Percentiles rank a stretch among this genome's conserved stretches.
These are phyloP conservation scores for Cynoglossus semilaevis DNA, from an alignment of 2,113 vertebrate genomes.

Conservation along the genomic window DNA sequence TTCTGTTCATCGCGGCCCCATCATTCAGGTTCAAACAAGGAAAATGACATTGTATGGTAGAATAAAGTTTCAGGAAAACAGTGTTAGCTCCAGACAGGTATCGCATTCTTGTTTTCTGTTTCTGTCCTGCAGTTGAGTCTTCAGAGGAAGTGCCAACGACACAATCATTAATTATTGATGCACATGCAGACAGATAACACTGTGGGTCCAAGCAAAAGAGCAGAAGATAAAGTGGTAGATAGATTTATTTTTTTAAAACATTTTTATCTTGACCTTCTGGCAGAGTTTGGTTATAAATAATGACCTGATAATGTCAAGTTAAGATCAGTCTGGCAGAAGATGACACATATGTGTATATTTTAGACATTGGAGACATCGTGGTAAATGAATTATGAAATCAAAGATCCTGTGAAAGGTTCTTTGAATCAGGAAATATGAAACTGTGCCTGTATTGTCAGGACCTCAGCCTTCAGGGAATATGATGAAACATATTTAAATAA, in stretches of 20 bases:
- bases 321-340: constrained; percentile 1
- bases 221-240: constrained; percentile 3
- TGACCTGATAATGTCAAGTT: constrained; percentile 16
- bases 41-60: constrained; percentile 23
- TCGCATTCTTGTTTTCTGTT: constrained; percentile 13
- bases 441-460: constrained; percentile 5
- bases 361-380: neutral
- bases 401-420: neutral
- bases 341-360: constrained; percentile 15
- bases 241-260: neutral
- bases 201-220: constrained; percentile 27
- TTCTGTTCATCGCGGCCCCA: constrained; percentile 18
- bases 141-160: constrained; percentile 30
- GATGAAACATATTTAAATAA: no score
- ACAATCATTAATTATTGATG: constrained; percentile 53
- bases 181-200: constrained; percentile 26
- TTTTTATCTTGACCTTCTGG: neutral
- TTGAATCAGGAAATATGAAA: constrained; percentile 25
- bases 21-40: constrained; percentile 2
- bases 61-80: constrained; percentile 14
- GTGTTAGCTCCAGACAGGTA: neutral
- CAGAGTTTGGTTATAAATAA: constrained; percentile 6
- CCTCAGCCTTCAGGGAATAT: no score
- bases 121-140: constrained; percentile 34
- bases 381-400: no score